Percentiles rank a stretch among this genome's conserved stretches.
Conservation (phyloP, 2,113 vertebrate genomes). For the Oryzias curvinotus region DNA sequence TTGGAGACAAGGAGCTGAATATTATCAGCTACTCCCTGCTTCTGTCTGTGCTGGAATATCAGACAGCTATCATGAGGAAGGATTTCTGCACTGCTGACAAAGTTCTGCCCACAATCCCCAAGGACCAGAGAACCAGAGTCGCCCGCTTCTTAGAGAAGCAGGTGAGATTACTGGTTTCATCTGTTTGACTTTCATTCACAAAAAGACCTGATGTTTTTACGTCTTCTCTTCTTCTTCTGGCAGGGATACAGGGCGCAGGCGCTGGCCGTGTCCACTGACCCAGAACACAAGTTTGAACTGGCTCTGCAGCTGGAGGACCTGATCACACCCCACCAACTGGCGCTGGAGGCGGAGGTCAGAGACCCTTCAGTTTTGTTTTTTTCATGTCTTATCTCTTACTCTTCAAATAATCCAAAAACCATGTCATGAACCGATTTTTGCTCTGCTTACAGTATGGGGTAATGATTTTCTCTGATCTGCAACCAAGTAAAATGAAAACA, state of each 20-base stretch:
- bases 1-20: conserved; percentile 98
- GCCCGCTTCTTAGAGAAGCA: conserved; percentile 99
- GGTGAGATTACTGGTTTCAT: conserved; percentile 65
- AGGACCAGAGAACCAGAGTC: conserved; percentile 96
- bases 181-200: no score
- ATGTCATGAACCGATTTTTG: no score
- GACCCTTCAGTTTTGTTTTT: not conserved
- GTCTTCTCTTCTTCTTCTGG: conserved; percentile 14
- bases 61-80: conserved; percentile 97
- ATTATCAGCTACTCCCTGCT: conserved; percentile 96
- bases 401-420: no score
- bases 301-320: conserved; percentile 94
- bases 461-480: no score
- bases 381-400: no score
- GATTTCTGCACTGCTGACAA: conserved; percentile 97
- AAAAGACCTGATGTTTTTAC: not conserved
- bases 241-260: conserved; percentile 99
- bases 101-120: conserved; percentile 96
- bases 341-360: conserved; percentile 93
- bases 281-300: conserved; percentile 97
- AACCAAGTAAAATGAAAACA: no score
- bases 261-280: conserved; percentile 94
- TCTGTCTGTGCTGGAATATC: conserved; percentile 96
- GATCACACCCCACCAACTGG: conserved; percentile 94
- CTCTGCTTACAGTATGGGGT: no score